Conservation (phyloP, 2,113 vertebrate genomes). For the Otis tarda region DNA sequence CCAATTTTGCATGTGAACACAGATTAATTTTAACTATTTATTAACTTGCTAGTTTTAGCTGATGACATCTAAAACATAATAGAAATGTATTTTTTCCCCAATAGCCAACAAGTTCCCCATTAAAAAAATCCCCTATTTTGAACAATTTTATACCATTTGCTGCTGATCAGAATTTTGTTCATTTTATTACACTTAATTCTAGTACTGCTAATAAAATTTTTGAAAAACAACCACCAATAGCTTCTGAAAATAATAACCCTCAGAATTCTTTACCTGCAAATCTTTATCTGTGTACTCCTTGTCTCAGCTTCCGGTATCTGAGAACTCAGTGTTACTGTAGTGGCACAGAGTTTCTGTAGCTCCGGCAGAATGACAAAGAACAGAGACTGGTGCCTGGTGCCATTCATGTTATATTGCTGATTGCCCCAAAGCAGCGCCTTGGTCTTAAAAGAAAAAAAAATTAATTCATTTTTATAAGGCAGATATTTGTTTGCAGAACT, state of each 20-base stretch:
- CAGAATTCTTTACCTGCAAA: conserved; percentile 80
- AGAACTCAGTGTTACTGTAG: conserved; percentile 69
- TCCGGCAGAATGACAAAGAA: conserved; percentile 82
- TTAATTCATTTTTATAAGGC: neutral
- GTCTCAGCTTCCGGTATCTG: conserved; percentile 53
- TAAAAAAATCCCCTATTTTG: neutral
- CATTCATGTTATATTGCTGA: conserved; percentile 60
- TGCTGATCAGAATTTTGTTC: neutral
- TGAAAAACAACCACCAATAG: neutral
- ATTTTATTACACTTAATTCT: neutral
- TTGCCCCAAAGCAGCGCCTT: neutral
- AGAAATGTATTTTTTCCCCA: neutral
- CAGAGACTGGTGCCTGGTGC: conserved; percentile 65
- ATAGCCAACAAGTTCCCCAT: neutral
- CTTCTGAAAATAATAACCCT: neutral
- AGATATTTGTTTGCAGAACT: neutral
- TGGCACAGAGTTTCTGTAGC: conserved; percentile 74
- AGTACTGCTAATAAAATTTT: neutral
- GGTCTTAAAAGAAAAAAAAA: neutral
- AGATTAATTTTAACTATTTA: neutral
- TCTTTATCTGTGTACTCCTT: conserved; percentile 80
- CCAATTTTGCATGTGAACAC: neutral
- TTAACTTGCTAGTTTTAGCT: neutral
- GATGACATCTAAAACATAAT: neutral
- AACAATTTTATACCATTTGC: neutral